A percentile compares a stretch with the other conserved stretches of the same genome.
Evolutionary conservation across 2,113 vertebrate species (phyloP).

Genomic region (Nycticorax nycticorax): DNA sequence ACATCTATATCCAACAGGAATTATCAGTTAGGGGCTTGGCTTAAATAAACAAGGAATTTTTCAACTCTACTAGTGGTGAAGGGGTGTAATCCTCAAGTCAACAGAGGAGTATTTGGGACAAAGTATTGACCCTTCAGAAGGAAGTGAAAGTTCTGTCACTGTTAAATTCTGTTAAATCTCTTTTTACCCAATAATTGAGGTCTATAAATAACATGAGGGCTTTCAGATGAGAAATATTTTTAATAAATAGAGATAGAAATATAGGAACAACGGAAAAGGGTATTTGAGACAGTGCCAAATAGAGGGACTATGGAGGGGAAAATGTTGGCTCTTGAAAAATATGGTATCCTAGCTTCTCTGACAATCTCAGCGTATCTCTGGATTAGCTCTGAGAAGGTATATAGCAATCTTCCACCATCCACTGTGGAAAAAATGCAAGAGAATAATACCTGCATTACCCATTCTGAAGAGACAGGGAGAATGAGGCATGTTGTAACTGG

Average conservation of each 20-base stretch:
- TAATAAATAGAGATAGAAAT: background rate
- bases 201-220: background rate
- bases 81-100: background rate
- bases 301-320: background rate
- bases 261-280: background rate
- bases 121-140: background rate
- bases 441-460: background rate
- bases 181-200: background rate
- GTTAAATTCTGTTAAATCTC: background rate
- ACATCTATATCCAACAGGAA: background rate
- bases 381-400: background rate
- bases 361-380: background rate
- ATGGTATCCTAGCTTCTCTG: background rate
- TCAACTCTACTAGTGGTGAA: background rate
- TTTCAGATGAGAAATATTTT: background rate
- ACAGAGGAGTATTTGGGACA: background rate
- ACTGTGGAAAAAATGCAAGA: background rate
- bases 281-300: background rate
- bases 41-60: background rate
- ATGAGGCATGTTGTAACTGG: background rate
- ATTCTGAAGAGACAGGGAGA: background rate
- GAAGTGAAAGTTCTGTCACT: background rate
- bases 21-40: background rate
- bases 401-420: background rate
- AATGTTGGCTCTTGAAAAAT: background rate